Conservation (phyloP, 2,113 vertebrate genomes). For the Poicephalus meyeri region DNA sequence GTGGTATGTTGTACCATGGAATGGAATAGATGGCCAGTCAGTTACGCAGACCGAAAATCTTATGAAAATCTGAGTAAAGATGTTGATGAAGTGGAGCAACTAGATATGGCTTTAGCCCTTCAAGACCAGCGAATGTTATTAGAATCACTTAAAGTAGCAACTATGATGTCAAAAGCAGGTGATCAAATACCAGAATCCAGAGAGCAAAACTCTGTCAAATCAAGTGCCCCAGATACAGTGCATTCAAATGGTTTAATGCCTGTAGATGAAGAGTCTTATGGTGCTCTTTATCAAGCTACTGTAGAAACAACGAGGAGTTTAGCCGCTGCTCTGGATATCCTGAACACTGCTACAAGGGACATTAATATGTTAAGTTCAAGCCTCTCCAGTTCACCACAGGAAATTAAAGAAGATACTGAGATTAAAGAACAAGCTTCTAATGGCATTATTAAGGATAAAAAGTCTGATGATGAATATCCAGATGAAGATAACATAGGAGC, state of each 20-base stretch:
- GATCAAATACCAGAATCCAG: constrained; percentile 70
- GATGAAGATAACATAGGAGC: constrained; percentile 85
- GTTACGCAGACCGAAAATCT: constrained; percentile 91
- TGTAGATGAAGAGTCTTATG: constrained; percentile 87
- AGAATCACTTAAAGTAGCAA: constrained; percentile 92
- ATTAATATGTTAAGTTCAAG: constrained; percentile 82
- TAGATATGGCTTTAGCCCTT: constrained; percentile 95
- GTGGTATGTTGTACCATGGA: constrained; percentile 99
- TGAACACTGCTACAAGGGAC: constrained; percentile 86
- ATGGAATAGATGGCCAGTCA: constrained; percentile 97
- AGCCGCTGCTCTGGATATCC: constrained; percentile 89
- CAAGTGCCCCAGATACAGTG: constrained; percentile 75
- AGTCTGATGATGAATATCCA: constrained; percentile 75
- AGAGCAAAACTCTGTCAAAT: constrained; percentile 78
- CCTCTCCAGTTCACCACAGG: constrained; percentile 70
- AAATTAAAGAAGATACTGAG: constrained; percentile 72
- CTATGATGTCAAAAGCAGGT: constrained; percentile 85
- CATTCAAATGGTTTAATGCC: constrained; percentile 85
- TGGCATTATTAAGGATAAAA: constrained; percentile 72
- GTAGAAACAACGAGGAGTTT: constrained; percentile 93
- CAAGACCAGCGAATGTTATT: constrained; percentile 95
- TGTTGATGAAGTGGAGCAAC: constrained; percentile 91
- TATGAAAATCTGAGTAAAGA: constrained; percentile 92
- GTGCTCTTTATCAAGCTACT: constrained; percentile 92
- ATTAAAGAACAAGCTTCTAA: constrained; percentile 66